Evolutionary conservation across 2,888 invertebrate genomes (phyloP), one percentile per base, ranked within the genome.

Genomic region (Philereme transversata): DNA sequence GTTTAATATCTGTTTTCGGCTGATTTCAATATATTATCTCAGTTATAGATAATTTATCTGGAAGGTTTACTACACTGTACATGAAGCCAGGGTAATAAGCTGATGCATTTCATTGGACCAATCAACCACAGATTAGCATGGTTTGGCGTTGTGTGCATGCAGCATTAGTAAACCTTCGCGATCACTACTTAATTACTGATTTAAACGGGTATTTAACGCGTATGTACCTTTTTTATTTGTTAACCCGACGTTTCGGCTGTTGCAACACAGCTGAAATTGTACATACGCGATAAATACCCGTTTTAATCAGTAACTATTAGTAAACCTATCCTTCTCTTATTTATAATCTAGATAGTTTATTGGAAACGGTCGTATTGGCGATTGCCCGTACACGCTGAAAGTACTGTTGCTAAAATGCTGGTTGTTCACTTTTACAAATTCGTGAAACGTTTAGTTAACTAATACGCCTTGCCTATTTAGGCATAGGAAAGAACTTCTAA

Each of bases 391-490:
- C 62, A 62, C 36, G 22, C 47, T 36, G 34, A 51, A 59, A 59
- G 62, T 63, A 63, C 62, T 59, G 53, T 65, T 65, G 62, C 62
- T 65, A 62, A n/a, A n/a, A n/a, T n/a, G 57, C 57, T 59, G 53
- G 35, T 57, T 60, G 56, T 64, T 60, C 48, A 65, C 57, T 52
- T 65, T 65, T 46, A 58, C 62, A 57, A 36, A 54, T 60, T 61
- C 54, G 49, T 57, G 58, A 11, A 49, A 55, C 44, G 38, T 41
- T 48, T 47, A 58, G 54, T 58, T 58, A 35, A 53, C 57, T 58
- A 47, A 5, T 48, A 43, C 49, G 5, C 46, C 48, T 40, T 50
- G 52, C 52, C 38, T 34, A 8, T 34, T 47, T 5, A 34, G 54
- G 47, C 38, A 35, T 0, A 34, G 46, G 11, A 22, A 57, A 53